phyloP scores from a whole-genome alignment of 2,797 vertebrate genomes.

The Coluber constrictor region DNA sequence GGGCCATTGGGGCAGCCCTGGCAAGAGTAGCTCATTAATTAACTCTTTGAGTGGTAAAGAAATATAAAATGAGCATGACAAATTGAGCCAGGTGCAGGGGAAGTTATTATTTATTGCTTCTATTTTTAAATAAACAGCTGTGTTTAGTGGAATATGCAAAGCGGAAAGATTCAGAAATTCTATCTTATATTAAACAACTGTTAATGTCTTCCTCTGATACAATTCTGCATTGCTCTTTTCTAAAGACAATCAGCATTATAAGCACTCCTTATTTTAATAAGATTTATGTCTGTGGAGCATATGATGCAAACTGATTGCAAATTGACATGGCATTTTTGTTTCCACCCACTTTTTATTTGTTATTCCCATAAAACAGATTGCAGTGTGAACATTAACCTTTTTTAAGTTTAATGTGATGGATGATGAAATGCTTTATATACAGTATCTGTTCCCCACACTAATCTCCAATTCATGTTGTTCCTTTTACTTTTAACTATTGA shows the following conservation, averaged over 20 bases:
- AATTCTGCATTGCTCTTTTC: slow-evolving; percentile 24
- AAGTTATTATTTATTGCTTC: slow-evolving; percentile 41
- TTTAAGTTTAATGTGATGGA: neutral
- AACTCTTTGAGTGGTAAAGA: slow-evolving; percentile 31
- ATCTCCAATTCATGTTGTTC: neutral
- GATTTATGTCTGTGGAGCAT: slow-evolving; percentile 15
- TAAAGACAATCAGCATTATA: slow-evolving; percentile 16
- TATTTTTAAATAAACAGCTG: slow-evolving; percentile 33
- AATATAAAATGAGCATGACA: slow-evolving; percentile 22
- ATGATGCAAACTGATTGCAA: slow-evolving; percentile 9
- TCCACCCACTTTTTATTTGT: neutral
- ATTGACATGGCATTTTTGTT: neutral
- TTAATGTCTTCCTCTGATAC: slow-evolving; percentile 28
- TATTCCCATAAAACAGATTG: neutral
- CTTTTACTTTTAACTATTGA: neutral
- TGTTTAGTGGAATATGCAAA: slow-evolving; percentile 34
- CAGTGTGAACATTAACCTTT: neutral
- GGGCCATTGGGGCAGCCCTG: slow-evolving; percentile 14
- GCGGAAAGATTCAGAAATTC: neutral
- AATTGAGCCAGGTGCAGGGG: slow-evolving; percentile 32
- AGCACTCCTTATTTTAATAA: slow-evolving; percentile 21
- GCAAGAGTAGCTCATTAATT: slow-evolving; percentile 32
- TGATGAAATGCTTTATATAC: neutral
- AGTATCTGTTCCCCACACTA: neutral
- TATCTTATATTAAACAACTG: neutral